Base-by-base conservation (phyloP, 2,113 vertebrate species). In the Campylorhamphus procurvoides region DNA sequence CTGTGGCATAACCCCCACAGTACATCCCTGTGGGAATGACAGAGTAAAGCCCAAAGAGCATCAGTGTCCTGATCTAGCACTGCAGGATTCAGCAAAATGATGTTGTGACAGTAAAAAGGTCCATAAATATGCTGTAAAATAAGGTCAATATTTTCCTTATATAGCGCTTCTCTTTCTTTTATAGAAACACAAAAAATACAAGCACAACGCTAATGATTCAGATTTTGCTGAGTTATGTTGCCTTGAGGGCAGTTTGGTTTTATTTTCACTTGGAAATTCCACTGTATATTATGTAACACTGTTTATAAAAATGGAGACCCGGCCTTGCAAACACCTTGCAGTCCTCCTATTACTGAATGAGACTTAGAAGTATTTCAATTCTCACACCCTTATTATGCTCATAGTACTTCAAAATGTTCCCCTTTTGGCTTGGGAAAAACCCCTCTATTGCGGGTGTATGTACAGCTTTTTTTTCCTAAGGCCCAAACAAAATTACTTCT, bases 211-310 rank as follows among this genome's bases (percentile, higher is more conserved):
- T 80, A 81, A 62, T 60, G 63, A 78, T 35, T 95, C 69, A 56
- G 63, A 46, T 74, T 90, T 93, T 92, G 84, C 72, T 78, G 42
- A 84, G 60, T 81, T 94, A 86, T 31, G 62, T 95, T 82, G 90
- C 62, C 84, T n/a, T 59, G 83, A 92, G 91, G 72, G 53, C 37
- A 88, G 53, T 81, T 69, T 91, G 42, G 62, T 24, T 88, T 93
- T 64, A 55, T 69, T 96, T 91, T 89, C 76, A 87, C 50, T 81
- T 7, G 24, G 78, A 72, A 14, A 49, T 95, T 91, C 79, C 84
- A 88, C 53, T 86, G 55, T 20, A 6, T 72, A 56, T 69, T 84
- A 68, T 78, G 67, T 67, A 82, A 74, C 14, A 22, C 16, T 85
- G 42, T 40, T 71, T 83, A 64, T 44, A 94, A 81, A 94, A 95